Evolutionary conservation across 2,888 invertebrate genomes (phyloP).

Genomic region (Sinodicranocentrus sp.): DNA sequence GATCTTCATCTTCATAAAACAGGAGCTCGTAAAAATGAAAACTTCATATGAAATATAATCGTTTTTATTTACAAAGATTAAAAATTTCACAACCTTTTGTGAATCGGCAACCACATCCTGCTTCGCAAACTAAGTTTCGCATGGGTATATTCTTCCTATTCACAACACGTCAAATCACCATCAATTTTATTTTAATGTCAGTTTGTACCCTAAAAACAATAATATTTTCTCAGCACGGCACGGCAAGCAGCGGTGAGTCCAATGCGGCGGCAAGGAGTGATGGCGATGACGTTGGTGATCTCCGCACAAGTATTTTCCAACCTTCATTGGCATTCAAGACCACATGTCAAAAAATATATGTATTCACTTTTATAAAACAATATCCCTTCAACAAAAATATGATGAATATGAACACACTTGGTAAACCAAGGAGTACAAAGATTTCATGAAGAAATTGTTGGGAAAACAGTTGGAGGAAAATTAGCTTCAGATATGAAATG

Average conservation of each 20-base stretch:
- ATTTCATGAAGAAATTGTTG: conserved; percentile 2
- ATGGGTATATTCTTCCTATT: no score
- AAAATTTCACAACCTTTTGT: no score
- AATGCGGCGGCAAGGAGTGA: not conserved
- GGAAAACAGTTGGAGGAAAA: not conserved
- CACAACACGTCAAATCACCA: not conserved
- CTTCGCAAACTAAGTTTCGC: no score
- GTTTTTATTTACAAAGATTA: no score
- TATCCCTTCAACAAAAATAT: not conserved
- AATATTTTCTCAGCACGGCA: conserved; percentile 29
- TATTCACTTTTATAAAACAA: conserved; percentile 14
- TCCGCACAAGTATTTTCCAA: not conserved
- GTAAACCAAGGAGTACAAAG: no score
- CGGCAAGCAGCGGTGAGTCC: no score
- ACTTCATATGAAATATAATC: no score
- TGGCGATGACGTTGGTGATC: conserved; percentile 9
- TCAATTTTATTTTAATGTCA: not conserved
- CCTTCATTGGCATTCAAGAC: conserved; percentile 43
- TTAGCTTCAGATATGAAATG: not conserved
- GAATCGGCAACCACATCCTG: no score
- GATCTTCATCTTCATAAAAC: no score
- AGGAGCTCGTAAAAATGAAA: no score
- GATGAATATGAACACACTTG: not conserved
- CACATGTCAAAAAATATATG: conserved; percentile 15
- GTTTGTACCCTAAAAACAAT: conserved; percentile 7